Conservation (phyloP, 2,888 invertebrate genomes). For the Bhutanitis thaidina region DNA sequence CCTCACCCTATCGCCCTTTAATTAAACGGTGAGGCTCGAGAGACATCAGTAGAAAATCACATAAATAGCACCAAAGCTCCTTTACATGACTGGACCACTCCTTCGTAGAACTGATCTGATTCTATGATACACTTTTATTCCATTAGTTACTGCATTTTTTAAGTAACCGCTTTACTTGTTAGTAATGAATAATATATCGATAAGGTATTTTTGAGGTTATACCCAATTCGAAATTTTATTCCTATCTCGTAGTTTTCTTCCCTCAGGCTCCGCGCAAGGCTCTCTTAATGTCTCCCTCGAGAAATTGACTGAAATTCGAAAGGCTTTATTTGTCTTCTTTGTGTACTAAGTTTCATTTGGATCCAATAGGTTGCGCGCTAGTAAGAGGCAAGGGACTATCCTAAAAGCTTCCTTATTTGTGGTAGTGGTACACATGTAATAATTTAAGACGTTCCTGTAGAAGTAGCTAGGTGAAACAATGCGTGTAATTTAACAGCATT, state of each 20-base stretch:
- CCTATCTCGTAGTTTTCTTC: constrained; percentile 8
- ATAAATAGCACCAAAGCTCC: constrained; percentile 68
- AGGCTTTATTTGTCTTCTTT: constrained; percentile 14
- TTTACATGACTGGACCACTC: constrained; percentile 43
- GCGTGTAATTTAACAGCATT: constrained; percentile 66
- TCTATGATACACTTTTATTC: constrained; percentile 20
- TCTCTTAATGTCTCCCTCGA: constrained; percentile 15
- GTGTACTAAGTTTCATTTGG: constrained; percentile 11
- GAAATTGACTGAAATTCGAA: constrained; percentile 18
- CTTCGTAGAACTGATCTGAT: constrained; percentile 41
- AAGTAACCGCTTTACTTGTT: too few species aligned
- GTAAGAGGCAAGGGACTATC: constrained; percentile 21
- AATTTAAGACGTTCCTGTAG: constrained; percentile 39
- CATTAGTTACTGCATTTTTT: too few species aligned
- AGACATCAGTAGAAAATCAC: constrained; percentile 75
- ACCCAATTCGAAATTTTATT: constrained; percentile 1
- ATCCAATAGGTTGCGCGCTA: constrained; percentile 6
- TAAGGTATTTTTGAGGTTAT: too few species aligned
- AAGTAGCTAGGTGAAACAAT: constrained; percentile 64
- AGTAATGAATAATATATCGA: too few species aligned
- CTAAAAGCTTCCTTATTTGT: constrained; percentile 24
- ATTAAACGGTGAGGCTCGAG: constrained; percentile 78
- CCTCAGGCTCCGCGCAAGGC: not conserved
- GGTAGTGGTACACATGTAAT: constrained; percentile 32
- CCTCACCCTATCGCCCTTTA: constrained; percentile 73